Base-by-base conservation (phyloP, 1,140 invertebrate species). In the Anadara kagoshimensis region DNA sequence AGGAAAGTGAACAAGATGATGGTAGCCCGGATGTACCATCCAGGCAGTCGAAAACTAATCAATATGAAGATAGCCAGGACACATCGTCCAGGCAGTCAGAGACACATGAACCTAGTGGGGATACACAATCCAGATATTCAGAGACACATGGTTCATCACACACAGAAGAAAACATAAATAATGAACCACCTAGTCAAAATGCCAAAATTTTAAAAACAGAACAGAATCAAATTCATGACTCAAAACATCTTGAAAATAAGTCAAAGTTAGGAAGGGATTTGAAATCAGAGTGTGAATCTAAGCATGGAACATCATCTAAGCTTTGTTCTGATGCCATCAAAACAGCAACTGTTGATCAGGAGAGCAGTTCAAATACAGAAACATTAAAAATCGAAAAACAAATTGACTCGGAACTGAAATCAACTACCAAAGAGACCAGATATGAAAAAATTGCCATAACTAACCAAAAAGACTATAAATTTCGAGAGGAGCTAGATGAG, bases 371-470 rank as follows among this genome's bases (percentile, higher is more conserved):
- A 22, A 54, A 22, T 69, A 36, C 61, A 63, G 29, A 53, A 69
- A 49, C 44, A 53, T 11, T 57, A 36, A 22, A 69, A 43, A 56
- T 3, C 62, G 5, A 36, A 24, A 59, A 36, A 71, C 24, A 66
- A 47, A 62, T 41, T 45, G 5, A 36, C 59, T 47, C n/a, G 7
- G 29, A 36, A 36, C 7, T 36, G 29, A 36, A 36, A 36, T 36
- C 29, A 36, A 36, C 29, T 3, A 7, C 20, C 29, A 61, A 71
- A 45, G 53, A 68, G 29, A 36, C 44, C 22, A 8, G 11, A 29
- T 83, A 84, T 66, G 51, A 63, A 0, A 77, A 80, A 36, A 41
- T 61, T 1, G 43, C 63, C 26, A 79, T 83, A 12, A 81, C 83
- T 14, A 85, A 77, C 51, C 57, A 69, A 29, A 75, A 29, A 14